phyloP scores from a whole-genome alignment of 2,888 invertebrate species.

The Latrodectus hesperus region DNA sequence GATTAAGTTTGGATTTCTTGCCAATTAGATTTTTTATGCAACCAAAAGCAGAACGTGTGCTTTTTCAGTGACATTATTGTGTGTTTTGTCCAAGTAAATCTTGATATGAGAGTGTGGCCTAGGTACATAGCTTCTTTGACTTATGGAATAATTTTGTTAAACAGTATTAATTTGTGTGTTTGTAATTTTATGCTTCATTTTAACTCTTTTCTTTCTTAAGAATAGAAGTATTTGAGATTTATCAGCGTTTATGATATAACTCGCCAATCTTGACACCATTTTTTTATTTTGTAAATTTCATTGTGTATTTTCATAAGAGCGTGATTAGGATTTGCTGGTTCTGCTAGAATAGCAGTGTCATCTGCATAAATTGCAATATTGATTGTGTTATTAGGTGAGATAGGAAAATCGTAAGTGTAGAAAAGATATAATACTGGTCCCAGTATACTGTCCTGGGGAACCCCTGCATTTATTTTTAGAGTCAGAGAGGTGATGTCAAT shows the following conservation, averaged over 20 bases:
- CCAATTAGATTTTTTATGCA: neutral
- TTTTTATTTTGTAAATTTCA: neutral
- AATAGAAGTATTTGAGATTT: neutral
- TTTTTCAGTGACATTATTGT: neutral
- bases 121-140: neutral
- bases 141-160: neutral
- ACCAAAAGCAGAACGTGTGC: neutral
- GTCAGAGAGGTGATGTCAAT: neutral
- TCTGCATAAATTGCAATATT: neutral
- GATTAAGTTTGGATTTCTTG: neutral
- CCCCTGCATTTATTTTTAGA: too few species aligned
- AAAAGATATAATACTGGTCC: neutral
- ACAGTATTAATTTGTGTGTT: neutral
- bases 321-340: too few species aligned
- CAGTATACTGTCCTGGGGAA: too few species aligned
- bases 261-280: neutral
- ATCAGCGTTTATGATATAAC: neutral
- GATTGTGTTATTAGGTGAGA: neutral
- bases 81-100: neutral
- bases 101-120: neutral
- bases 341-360: neutral
- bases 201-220: neutral
- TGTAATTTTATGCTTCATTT: neutral
- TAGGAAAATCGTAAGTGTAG: neutral
- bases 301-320: neutral